phyloP scores from a whole-genome alignment of 2,888 invertebrate genomes.

The Apoda limacodes region DNA sequence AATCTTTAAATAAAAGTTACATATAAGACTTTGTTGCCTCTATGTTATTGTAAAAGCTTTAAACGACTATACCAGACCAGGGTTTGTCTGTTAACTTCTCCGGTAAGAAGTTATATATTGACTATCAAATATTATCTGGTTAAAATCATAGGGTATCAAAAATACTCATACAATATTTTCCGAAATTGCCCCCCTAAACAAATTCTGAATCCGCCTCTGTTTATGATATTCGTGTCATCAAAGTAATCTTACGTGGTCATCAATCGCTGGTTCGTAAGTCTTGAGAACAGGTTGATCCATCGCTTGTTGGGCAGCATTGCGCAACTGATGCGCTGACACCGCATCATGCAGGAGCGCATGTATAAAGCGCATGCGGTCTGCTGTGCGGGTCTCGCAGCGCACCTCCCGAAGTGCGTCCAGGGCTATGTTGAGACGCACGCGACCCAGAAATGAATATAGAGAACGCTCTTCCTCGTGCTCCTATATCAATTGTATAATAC shows the following conservation, averaged over 20 bases:
- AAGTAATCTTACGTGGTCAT: conserved; percentile 41
- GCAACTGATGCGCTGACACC: conserved; percentile 38
- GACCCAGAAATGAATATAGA: conserved; percentile 42
- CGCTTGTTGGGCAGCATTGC: conserved; percentile 18
- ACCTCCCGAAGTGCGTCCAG: conserved; percentile 45
- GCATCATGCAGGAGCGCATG: conserved; percentile 37
- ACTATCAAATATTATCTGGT: no score
- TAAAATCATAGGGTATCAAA: no score
- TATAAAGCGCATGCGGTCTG: conserved; percentile 30
- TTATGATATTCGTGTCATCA: no score
- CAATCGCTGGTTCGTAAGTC: conserved; percentile 38
- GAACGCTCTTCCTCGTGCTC: conserved; percentile 34
- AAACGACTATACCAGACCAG: no score
- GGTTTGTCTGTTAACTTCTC: no score
- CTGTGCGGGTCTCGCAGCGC: conserved; percentile 37
- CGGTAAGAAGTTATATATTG: no score
- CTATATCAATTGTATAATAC: conserved; percentile 18
- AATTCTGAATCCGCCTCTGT: no score
- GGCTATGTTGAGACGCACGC: conserved; percentile 42
- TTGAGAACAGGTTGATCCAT: conserved; percentile 26
- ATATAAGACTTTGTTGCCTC: no score
- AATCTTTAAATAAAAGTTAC: no score
- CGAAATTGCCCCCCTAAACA: no score
- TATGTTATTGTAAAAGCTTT: no score
- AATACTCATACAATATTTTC: no score